Base-by-base conservation (phyloP, 2,888 invertebrate species). In the Brachylomia viminalis region DNA sequence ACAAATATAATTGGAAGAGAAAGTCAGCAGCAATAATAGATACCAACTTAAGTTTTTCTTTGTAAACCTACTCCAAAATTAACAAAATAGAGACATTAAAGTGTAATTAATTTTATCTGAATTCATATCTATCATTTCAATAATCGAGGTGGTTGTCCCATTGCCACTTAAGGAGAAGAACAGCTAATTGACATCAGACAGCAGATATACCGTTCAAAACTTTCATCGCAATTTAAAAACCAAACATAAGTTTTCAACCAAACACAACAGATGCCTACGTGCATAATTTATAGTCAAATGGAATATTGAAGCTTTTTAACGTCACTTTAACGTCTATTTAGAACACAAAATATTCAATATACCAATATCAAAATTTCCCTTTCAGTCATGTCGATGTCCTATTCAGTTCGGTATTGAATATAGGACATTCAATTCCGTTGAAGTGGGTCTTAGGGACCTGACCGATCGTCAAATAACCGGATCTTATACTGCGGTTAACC, bases 401-500 rank as follows among this genome's bases (percentile, higher is more conserved):
- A 2, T 45, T 52, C 49, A 52, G n/a, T 47, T 38, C 38, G 3
- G 15, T 54, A 66, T 80, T 69, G 54, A 65, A 76, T 82, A 61
- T 54, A 69, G 42, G 54, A 69, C n/a, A 56, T 68, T 61, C 47
- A 71, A 84, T 59, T 49, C 56, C 42, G 20, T 71, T 79, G 86
- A 86, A 59, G 47, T 80, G 77, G 84, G 86, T 81, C 58, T 17
- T 8, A 45, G 73, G 42, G 45, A 66, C 52, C 42, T 64, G 45
- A 38, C 49, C 59, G 71, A 47, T 20, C 59, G 27, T 61, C 38
- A 15, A n/a, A 75, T 47, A 45, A 27, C 33, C 65, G 65, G 23
- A 77, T 77, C 76, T 77, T 71, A 49, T 54, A 47, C 68, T 62
- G 58, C 47, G 62, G 70, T 79, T 75, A 66, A 77, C 72, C 56